Evolutionary conservation across 1,140 invertebrate species (phyloP).

Genomic region (Ceratina japonica): DNA sequence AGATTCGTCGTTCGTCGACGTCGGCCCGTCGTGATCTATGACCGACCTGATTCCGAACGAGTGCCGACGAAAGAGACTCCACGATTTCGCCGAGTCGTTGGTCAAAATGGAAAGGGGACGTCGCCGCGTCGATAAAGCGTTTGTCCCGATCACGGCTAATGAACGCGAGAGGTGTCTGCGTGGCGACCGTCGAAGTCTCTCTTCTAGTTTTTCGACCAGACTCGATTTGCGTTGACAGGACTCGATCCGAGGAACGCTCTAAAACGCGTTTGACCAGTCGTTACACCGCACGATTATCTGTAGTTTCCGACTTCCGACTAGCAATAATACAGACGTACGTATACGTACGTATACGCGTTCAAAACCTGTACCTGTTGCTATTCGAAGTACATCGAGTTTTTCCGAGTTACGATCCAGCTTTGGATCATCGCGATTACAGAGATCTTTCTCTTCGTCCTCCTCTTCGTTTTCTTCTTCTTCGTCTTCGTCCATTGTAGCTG

Average conservation of each 20-base stretch:
- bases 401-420: not conserved
- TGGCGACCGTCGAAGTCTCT: constrained; percentile 3
- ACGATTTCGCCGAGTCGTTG: not conserved
- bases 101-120: not conserved
- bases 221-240: not conserved
- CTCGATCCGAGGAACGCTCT: not conserved
- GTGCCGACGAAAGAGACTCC: not conserved
- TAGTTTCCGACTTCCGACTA: not conserved
- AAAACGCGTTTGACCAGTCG: not conserved
- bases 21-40: too few relatives aligned
- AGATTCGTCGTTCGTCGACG: not conserved
- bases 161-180: constrained; percentile 13
- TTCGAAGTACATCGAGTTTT: not conserved
- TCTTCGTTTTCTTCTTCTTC: not conserved
- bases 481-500: not conserved
- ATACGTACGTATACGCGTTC: not conserved
- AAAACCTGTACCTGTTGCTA: not conserved
- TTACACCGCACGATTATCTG: not conserved
- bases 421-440: not conserved
- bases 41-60: not conserved
- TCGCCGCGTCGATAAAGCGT: not conserved
- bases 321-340: too few relatives aligned
- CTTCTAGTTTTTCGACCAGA: too few relatives aligned
- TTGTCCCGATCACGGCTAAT: not conserved
- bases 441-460: not conserved